phyloP scores from a whole-genome alignment of 2,888 invertebrate species.

The Cephus rjabovi region DNA sequence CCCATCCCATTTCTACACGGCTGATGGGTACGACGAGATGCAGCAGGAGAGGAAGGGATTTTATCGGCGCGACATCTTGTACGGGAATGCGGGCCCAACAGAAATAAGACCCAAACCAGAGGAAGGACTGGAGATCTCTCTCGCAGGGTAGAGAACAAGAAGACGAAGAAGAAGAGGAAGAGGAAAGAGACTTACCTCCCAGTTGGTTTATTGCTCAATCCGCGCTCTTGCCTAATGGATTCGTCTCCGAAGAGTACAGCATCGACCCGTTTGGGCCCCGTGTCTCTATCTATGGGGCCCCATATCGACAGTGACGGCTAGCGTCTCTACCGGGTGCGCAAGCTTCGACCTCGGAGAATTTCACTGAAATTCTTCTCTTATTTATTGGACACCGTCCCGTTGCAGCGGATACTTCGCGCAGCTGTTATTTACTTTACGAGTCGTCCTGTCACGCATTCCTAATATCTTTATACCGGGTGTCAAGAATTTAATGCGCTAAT shows the following conservation, averaged over 20 bases:
- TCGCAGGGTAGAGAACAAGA: conserved; percentile 12
- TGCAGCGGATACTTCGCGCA: conserved; percentile 13
- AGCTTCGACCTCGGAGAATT: not conserved
- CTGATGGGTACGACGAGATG: conserved; percentile 18
- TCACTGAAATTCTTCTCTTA: not conserved
- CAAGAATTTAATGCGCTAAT: not conserved
- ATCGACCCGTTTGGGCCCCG: conserved; percentile 29
- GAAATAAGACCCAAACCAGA: conserved; percentile 45
- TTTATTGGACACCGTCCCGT: not conserved
- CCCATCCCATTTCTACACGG: not conserved
- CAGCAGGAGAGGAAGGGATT: conserved; percentile 40
- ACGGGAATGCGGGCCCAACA: conserved; percentile 64
- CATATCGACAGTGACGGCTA: conserved; percentile 2
- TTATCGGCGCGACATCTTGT: conserved; percentile 67
- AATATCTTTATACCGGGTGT: not conserved
- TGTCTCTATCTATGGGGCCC: conserved; percentile 22
- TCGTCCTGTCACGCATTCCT: not conserved
- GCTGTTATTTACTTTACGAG: not conserved
- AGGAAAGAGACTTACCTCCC: conserved; percentile 60
- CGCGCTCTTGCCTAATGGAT: conserved; percentile 63
- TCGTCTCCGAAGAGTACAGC: conserved; percentile 49
- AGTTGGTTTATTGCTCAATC: conserved; percentile 66
- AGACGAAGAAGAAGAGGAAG: conserved; percentile 23
- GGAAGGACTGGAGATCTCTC: conserved; percentile 25
- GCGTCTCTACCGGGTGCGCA: conserved; percentile 5